Percentiles rank a stretch among this genome's conserved stretches.
Evolutionary conservation across 2,888 invertebrate genomes (phyloP).

Genomic region (Cheilosia vernalis): DNA sequence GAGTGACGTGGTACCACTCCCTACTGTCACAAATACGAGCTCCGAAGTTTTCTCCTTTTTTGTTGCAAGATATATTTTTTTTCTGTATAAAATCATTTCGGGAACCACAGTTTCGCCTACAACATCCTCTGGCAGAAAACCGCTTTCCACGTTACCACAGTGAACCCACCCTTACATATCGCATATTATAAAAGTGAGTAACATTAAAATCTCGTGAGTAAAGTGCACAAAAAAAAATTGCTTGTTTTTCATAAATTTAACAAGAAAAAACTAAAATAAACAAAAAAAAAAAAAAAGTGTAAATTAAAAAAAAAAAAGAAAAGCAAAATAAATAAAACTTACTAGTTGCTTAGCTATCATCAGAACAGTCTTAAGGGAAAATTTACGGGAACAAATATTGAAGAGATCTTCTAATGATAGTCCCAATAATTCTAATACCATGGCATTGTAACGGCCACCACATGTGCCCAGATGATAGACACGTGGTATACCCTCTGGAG

Average conservation of each 20-base stretch:
- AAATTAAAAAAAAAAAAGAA: constrained; percentile 36
- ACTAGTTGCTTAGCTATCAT: constrained; percentile 99
- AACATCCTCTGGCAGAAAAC: too few relatives aligned
- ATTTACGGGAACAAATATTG: constrained; percentile 99
- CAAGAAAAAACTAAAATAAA: constrained; percentile 33
- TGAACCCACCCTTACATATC: neutral
- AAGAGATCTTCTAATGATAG: constrained; percentile 99
- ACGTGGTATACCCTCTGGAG: constrained; percentile 97
- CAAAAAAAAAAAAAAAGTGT: constrained; percentile 16
- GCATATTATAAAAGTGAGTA: constrained; percentile 30
- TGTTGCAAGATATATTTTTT: too few relatives aligned
- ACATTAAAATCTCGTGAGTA: constrained; percentile 53
- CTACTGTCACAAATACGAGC: too few relatives aligned
- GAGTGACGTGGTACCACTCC: too few relatives aligned
- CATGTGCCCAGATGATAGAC: constrained; percentile 99
- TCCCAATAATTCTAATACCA: constrained; percentile 99
- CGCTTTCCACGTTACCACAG: too few relatives aligned
- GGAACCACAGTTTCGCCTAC: too few relatives aligned
- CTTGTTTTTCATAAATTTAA: constrained; percentile 37
- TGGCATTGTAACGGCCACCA: constrained; percentile 98
- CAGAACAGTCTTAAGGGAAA: constrained; percentile 98
- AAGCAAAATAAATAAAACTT: constrained; percentile 84
- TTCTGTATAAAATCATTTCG: too few relatives aligned
- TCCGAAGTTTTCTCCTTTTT: too few relatives aligned
- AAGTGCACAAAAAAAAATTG: constrained; percentile 57